phyloP scores from a whole-genome alignment of 2,113 vertebrate species.

The Reinhardtius hippoglossoides region DNA sequence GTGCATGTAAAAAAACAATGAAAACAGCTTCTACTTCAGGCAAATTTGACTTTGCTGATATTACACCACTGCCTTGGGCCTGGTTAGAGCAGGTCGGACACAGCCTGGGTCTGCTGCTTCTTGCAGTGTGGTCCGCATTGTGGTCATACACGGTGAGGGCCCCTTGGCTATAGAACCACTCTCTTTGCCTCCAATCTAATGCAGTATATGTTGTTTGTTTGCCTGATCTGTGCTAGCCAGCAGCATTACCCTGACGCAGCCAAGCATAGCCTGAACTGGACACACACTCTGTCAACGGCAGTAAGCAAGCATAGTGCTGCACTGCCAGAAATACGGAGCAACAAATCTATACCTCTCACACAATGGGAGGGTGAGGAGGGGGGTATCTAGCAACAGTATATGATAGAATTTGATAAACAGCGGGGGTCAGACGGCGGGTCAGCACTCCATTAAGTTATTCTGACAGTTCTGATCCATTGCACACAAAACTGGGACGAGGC shows the following conservation, averaged over 20 bases:
- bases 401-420: constrained; percentile 64
- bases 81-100: constrained; percentile 11
- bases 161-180: constrained; percentile 30
- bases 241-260: constrained; percentile 66
- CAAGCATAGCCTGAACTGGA: constrained; percentile 52
- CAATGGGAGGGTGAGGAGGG: constrained; percentile 28
- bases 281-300: constrained; percentile 63
- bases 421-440: constrained; percentile 50
- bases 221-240: constrained; percentile 43
- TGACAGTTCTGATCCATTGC: constrained; percentile 60
- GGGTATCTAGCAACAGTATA: constrained; percentile 37
- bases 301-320: constrained; percentile 55
- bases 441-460: constrained; percentile 57
- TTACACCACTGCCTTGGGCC: constrained; percentile 29
- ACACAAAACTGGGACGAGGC: constrained; percentile 24
- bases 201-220: constrained; percentile 55
- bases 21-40: constrained; percentile 6
- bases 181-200: constrained; percentile 41
- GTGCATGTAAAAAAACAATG: neutral
- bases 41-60: constrained; percentile 25
- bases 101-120: constrained; percentile 20
- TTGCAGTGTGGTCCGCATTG: constrained; percentile 13
- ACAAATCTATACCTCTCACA: constrained; percentile 66
- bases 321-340: constrained; percentile 59
- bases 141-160: constrained; percentile 27